Conservation (phyloP, 2,113 vertebrate genomes). For the Peromyscus leucopus region DNA sequence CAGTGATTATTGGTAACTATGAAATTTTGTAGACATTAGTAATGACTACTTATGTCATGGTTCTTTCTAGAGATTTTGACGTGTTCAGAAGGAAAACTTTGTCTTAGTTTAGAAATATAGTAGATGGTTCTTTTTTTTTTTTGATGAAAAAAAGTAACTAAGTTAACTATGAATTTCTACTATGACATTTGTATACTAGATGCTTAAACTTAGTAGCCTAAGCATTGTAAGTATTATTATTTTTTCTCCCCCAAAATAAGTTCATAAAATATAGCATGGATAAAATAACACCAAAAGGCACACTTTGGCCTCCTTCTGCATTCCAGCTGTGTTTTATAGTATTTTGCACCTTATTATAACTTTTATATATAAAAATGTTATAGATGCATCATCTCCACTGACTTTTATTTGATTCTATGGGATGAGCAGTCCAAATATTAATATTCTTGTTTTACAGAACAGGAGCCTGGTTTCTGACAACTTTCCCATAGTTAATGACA, state of each 20-base stretch:
- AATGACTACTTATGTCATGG: background rate
- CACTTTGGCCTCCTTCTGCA: background rate
- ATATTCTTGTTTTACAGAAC: constrained; percentile 2
- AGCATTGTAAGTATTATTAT: background rate
- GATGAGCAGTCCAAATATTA: background rate
- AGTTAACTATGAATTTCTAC: background rate
- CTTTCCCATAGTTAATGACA: background rate
- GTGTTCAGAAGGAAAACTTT: background rate
- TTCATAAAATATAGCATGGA: background rate
- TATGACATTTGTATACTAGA: background rate
- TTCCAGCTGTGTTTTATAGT: background rate
- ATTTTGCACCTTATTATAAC: background rate
- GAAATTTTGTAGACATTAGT: background rate
- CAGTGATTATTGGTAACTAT: background rate
- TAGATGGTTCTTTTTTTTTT: background rate
- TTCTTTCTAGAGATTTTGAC: background rate
- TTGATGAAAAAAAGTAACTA: background rate
- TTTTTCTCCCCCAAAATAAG: background rate
- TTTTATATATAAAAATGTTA: background rate
- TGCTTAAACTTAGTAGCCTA: background rate
- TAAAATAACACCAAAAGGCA: background rate
- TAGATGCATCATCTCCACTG: background rate
- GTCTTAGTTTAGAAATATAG: background rate
- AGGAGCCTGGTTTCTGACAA: background rate
- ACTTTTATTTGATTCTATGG: background rate